Conservation (phyloP, 2,888 invertebrate genomes). For the Drosophila histrio region DNA sequence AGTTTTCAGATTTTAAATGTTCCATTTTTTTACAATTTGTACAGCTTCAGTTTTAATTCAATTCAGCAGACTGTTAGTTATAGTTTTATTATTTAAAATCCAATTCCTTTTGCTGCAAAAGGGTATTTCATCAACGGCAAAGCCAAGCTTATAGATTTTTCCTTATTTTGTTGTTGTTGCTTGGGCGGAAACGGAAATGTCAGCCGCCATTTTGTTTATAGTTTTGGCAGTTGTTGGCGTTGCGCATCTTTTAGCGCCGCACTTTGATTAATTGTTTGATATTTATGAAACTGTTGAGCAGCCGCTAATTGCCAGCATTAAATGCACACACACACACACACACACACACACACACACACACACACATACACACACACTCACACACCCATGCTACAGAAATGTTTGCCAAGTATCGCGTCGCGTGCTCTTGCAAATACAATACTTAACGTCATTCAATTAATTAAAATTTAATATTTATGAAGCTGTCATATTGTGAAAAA, state of each 20-base stretch:
- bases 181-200: slow-evolving; percentile 51
- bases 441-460: slow-evolving; percentile 63
- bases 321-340: slow-evolving; percentile 5
- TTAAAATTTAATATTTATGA: slow-evolving; percentile 74
- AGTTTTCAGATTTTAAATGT: too few species aligned
- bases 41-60: too few species aligned
- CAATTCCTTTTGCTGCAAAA: too few species aligned
- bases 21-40: too few species aligned
- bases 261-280: slow-evolving; percentile 56
- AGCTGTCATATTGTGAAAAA: slow-evolving; percentile 65
- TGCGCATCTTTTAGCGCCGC: slow-evolving; percentile 13
- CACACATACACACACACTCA: background rate
- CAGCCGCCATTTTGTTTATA: slow-evolving; percentile 57
- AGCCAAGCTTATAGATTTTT: background rate
- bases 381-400: too few species aligned
- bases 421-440: slow-evolving; percentile 26
- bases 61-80: too few species aligned
- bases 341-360: background rate
- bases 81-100: too few species aligned
- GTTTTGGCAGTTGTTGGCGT: slow-evolving; percentile 2
- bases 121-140: background rate
- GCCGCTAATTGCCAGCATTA: slow-evolving; percentile 51
- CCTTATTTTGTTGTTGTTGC: background rate
- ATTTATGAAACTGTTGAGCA: slow-evolving; percentile 53
- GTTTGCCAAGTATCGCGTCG: slow-evolving; percentile 5